Conservation (phyloP, 2,888 invertebrate genomes). For the Rhagonycha fulva region DNA sequence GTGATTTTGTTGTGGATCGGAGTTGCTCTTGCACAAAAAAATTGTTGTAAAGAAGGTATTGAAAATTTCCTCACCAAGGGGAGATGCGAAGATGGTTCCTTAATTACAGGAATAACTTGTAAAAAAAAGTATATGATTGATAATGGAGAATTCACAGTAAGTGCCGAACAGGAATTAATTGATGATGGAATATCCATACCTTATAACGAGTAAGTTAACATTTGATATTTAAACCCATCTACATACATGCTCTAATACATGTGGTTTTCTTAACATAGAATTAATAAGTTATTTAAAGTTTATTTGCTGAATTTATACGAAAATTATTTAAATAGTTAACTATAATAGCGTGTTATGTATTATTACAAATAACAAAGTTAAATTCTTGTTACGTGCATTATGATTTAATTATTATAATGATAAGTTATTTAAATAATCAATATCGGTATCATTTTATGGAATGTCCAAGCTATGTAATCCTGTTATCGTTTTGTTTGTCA, state of each 20-base stretch:
- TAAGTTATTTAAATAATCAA: too few relatives aligned
- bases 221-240: not conserved
- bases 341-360: too few relatives aligned
- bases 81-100: constrained; percentile 25
- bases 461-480: too few relatives aligned
- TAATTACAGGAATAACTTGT: constrained; percentile 25
- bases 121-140: constrained; percentile 53
- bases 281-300: too few relatives aligned
- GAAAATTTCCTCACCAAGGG: constrained; percentile 16
- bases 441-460: too few relatives aligned
- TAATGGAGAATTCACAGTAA: constrained; percentile 52
- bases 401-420: too few relatives aligned
- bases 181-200: constrained; percentile 5
- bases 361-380: too few relatives aligned
- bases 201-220: constrained; percentile 5
- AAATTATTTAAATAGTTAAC: too few relatives aligned
- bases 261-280: not conserved
- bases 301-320: not conserved
- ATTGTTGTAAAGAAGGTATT: constrained; percentile 11
- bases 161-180: constrained; percentile 48
- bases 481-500: too few relatives aligned
- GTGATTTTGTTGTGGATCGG: not conserved
- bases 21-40: constrained; percentile 6
- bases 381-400: too few relatives aligned
- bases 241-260: too few relatives aligned